A percentile compares a stretch with the other conserved stretches of the same genome.
phyloP scores from a whole-genome alignment of 2,113 vertebrate species.

The Calonectris borealis region DNA sequence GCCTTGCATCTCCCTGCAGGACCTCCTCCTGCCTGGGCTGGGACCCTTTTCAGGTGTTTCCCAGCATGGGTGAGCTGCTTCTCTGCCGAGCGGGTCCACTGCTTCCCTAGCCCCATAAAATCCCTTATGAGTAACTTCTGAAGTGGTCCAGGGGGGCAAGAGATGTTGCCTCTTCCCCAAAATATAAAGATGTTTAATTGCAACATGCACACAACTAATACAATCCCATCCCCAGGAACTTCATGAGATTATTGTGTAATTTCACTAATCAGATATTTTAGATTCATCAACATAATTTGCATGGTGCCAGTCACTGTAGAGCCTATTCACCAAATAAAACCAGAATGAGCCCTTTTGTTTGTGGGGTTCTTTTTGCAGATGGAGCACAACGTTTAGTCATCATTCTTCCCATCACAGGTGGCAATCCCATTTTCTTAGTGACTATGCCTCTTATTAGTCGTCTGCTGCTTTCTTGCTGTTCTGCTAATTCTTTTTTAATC shows the following conservation, averaged over 20 bases:
- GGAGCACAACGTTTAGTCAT: not conserved
- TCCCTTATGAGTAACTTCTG: not conserved
- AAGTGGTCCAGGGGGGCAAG: not conserved
- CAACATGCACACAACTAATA: not conserved
- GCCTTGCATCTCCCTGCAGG: not conserved
- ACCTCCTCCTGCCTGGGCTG: not conserved
- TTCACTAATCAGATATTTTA: not conserved
- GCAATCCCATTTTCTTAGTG: not conserved
- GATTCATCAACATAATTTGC: not conserved
- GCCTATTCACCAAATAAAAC: not conserved
- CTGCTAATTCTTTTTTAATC: constrained; percentile 2
- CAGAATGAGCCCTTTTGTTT: not conserved
- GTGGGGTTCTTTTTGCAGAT: not conserved
- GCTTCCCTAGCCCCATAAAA: not conserved
- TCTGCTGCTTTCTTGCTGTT: not conserved
- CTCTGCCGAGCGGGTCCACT: not conserved
- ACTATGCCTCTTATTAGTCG: not conserved
- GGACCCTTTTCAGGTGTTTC: not conserved
- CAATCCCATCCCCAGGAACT: not conserved
- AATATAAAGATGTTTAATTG: not conserved
- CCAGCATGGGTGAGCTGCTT: accelerated
- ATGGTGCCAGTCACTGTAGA: not conserved
- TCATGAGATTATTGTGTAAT: not conserved
- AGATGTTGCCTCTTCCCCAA: not conserved
- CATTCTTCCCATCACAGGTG: not conserved